Conservation (phyloP, 2,113 vertebrate genomes). For the Chloropsis hardwickii region DNA sequence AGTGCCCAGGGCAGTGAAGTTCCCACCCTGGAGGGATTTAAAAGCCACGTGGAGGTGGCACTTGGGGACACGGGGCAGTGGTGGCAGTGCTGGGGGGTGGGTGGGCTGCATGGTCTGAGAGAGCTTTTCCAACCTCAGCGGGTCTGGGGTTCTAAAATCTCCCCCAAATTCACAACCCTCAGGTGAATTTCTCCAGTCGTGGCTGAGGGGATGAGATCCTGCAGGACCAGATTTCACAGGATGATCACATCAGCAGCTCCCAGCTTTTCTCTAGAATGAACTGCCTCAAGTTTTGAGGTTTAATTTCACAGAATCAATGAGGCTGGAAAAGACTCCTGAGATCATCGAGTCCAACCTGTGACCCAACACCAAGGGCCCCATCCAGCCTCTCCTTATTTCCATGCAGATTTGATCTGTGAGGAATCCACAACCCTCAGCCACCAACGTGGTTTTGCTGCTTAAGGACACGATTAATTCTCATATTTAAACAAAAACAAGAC, state of each 20-base stretch:
- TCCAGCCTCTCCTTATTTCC: neutral
- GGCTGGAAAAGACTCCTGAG: neutral
- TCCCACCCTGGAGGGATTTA: neutral
- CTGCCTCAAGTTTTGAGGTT: neutral
- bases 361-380: neutral
- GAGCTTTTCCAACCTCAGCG: neutral
- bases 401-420: neutral
- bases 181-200: accelerated
- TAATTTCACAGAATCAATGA: neutral
- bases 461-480: neutral
- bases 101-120: neutral
- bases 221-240: neutral
- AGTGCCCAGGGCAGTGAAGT: neutral
- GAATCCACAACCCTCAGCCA: neutral
- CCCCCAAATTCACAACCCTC: neutral
- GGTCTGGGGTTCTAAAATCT: neutral
- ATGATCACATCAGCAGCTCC: neutral
- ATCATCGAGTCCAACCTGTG: accelerated
- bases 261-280: neutral
- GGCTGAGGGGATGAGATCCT: neutral
- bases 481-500: neutral
- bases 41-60: neutral
- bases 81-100: neutral
- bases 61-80: neutral
- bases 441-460: neutral